phyloP scores from a whole-genome alignment of 2,888 invertebrate genomes.

The Cheilosia impressa region DNA sequence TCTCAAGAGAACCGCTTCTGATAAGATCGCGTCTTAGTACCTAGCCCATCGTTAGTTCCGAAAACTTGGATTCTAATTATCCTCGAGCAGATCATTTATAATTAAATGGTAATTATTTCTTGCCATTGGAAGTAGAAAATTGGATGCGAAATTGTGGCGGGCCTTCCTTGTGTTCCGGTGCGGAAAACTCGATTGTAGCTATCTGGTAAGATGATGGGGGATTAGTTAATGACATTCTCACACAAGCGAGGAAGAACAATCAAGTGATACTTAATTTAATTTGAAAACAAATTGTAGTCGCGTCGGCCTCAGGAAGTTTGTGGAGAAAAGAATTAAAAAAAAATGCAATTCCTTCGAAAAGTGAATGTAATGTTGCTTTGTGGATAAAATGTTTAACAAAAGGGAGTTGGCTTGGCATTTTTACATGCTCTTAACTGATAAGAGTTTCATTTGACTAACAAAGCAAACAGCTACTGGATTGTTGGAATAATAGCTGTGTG shows the following conservation, averaged over 20 bases:
- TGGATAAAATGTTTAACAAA: background rate
- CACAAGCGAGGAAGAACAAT: conserved; percentile 8
- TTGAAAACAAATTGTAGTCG: conserved; percentile 8
- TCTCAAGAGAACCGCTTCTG: conserved; percentile 67
- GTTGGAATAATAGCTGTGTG: conserved; percentile 1
- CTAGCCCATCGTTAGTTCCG: conserved; percentile 13
- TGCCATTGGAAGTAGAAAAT: conserved; percentile 22
- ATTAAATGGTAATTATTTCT: conserved; percentile 65
- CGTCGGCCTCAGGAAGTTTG: conserved; percentile 24
- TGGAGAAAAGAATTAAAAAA: background rate
- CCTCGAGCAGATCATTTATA: conserved; percentile 17
- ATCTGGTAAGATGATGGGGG: conserved; percentile 1
- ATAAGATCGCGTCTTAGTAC: conserved; percentile 64
- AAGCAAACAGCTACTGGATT: conserved; percentile 5
- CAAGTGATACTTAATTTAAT: conserved; percentile 23
- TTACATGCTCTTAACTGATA: conserved; percentile 14
- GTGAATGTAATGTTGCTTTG: background rate
- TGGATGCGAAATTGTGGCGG: conserved; percentile 18
- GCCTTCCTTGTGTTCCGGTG: conserved; percentile 39
- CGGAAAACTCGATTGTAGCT: conserved; percentile 17
- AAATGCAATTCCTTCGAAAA: background rate
- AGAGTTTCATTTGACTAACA: conserved; percentile 14
- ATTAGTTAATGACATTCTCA: conserved; percentile 15
- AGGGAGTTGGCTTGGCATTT: background rate
- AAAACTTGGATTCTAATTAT: conserved; percentile 3